Conservation (phyloP, 2,797 vertebrate genomes). For the Leptoclinus maculatus region DNA sequence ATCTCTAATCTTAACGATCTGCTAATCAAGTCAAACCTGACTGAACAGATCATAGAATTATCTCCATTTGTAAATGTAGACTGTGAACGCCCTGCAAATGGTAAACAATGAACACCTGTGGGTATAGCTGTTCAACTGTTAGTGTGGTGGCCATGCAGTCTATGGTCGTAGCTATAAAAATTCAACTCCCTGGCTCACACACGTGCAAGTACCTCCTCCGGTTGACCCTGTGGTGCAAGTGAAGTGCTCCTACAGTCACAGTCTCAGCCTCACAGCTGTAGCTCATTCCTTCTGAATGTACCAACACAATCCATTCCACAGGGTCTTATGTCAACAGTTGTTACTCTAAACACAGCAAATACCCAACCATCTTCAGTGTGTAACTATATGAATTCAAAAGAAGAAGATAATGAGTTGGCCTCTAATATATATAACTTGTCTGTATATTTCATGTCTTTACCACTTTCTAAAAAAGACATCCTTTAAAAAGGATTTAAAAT, state of each 20-base stretch:
- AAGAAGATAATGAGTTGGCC: not conserved
- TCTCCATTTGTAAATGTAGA: conserved; percentile 4
- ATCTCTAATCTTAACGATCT: not conserved
- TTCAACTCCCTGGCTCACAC: conserved; percentile 3
- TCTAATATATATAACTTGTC: conserved; percentile 2
- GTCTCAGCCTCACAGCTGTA: conserved; percentile 48
- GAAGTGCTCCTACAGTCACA: conserved; percentile 27
- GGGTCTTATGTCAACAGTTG: conserved; percentile 45
- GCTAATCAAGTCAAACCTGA: not conserved
- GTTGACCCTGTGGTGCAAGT: conserved; percentile 23
- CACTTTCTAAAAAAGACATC: not conserved
- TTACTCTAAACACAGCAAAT: conserved; percentile 15
- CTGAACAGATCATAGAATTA: conserved; percentile 1
- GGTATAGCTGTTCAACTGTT: not conserved
- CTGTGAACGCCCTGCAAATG: not conserved
- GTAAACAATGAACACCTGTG: conserved; percentile 12
- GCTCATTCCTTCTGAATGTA: conserved; percentile 44
- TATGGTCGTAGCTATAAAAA: conserved; percentile 12
- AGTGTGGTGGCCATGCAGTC: not conserved
- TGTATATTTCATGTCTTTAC: not conserved
- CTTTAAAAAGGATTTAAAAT: not conserved
- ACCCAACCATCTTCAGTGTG: not conserved
- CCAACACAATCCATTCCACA: conserved; percentile 17
- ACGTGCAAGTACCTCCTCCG: not conserved
- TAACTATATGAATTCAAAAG: not conserved